Percentiles rank a stretch among this genome's conserved stretches.
Evolutionary conservation across 2,113 vertebrate species (phyloP).

Genomic region (Telmatochromis sp.): DNA sequence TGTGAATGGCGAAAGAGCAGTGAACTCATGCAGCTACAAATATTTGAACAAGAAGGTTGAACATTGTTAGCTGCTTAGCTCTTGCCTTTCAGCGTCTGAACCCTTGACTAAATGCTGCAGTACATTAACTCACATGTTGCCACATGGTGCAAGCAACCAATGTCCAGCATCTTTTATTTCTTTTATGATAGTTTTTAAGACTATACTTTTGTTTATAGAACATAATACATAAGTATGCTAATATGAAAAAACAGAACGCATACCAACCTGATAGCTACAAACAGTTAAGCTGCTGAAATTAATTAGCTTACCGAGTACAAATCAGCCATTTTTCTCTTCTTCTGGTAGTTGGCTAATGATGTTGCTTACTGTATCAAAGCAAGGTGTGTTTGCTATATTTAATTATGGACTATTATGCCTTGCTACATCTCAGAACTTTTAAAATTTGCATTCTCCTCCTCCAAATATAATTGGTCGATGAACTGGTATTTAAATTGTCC

Average conservation of each 20-base stretch:
- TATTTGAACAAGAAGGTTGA: not conserved
- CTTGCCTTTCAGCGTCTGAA: not conserved
- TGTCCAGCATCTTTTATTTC: fast-evolving
- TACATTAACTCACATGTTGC: not conserved
- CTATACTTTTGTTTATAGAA: fast-evolving
- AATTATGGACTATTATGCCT: not conserved
- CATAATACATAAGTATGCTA: not conserved
- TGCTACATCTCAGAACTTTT: not conserved
- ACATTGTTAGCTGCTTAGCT: not conserved
- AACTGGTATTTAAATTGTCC: not conserved
- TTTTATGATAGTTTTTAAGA: not conserved
- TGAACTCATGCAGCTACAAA: not conserved
- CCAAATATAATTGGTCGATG: not conserved
- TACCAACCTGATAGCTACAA: not conserved
- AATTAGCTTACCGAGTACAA: not conserved
- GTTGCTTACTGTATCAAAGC: not conserved
- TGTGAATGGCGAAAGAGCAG: not conserved
- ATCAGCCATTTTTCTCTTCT: not conserved
- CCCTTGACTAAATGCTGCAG: not conserved
- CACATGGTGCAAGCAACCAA: not conserved
- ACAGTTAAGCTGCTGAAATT: not conserved
- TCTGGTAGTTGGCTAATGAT: not conserved
- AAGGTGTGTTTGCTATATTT: not conserved
- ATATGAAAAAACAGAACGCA: not conserved
- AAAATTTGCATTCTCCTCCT: not conserved